Percentiles rank a stretch among this genome's conserved stretches.
Conservation (phyloP, 2,888 invertebrate species). For the Orthonychiurus folsomi region DNA sequence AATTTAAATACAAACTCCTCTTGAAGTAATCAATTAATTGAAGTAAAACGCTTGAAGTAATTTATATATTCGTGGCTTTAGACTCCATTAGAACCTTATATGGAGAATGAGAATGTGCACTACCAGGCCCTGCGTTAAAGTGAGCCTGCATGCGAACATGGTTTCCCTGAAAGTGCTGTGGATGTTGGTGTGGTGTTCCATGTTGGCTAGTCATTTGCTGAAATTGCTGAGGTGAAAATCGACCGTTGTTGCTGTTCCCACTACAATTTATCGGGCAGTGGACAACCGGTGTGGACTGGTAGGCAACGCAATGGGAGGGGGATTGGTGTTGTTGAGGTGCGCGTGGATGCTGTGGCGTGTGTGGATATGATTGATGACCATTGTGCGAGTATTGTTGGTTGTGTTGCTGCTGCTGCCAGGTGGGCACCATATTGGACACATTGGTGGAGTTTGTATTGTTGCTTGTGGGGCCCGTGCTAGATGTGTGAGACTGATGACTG, state of each 20-base stretch:
- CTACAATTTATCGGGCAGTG: slow-evolving; percentile 39
- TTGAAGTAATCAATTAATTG: too few relatives aligned
- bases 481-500: slow-evolving; percentile 41
- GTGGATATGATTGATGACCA: slow-evolving; percentile 6
- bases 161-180: slow-evolving; percentile 5
- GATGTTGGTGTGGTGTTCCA: slow-evolving; percentile 8
- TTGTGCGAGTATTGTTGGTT: too few relatives aligned
- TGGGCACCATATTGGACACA: slow-evolving; percentile 36
- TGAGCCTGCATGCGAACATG: slow-evolving; percentile 6
- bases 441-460: slow-evolving; percentile 50
- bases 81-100: slow-evolving; percentile 38
- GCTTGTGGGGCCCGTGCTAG: slow-evolving; percentile 47
- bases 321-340: slow-evolving; percentile 30
- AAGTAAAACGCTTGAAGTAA: too few relatives aligned
- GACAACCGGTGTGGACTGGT: slow-evolving; percentile 37
- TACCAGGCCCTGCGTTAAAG: slow-evolving; percentile 23
- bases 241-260: slow-evolving; percentile 24
- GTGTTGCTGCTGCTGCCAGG: slow-evolving; percentile 17
- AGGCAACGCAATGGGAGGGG: slow-evolving; percentile 35
- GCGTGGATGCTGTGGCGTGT: slow-evolving; percentile 15
- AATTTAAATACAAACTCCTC: too few relatives aligned
- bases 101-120: slow-evolving; percentile 33
- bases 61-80: slow-evolving; percentile 38
- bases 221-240: slow-evolving; percentile 38
- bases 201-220: slow-evolving; percentile 13